These are phyloP conservation scores for Asbolus verrucosus DNA, from an alignment of 1,140 invertebrate species.

Conservation along the genomic window DNA sequence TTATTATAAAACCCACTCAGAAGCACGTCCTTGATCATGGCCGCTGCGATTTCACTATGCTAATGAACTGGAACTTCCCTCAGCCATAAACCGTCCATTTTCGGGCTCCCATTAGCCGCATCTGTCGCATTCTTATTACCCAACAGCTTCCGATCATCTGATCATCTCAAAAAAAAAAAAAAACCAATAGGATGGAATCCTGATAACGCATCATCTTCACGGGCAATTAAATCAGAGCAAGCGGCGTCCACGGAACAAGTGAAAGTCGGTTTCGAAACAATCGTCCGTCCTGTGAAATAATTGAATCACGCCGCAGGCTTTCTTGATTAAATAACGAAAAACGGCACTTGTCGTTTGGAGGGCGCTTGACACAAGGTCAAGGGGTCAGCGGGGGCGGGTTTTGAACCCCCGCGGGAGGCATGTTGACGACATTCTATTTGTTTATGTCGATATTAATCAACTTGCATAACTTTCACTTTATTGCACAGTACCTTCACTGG, in stretches of 20 bases:
- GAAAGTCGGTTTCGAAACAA: conserved; percentile 32
- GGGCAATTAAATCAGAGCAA: conserved; percentile 29
- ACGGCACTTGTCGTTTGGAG: conserved; percentile 10
- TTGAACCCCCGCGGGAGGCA: too few species aligned
- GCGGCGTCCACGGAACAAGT: conserved; percentile 24
- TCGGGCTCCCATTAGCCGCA: neutral
- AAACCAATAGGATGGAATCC: too few species aligned
- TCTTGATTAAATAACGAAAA: conserved; percentile 1
- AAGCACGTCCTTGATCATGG: conserved; percentile 2
- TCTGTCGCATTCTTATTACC: conserved; percentile 14
- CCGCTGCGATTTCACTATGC: neutral
- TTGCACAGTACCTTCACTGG: conserved; percentile 23
- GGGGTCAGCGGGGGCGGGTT: neutral
- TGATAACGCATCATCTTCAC: neutral
- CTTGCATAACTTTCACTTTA: conserved; percentile 29
- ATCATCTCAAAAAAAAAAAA: too few species aligned
- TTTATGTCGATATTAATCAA: conserved; percentile 14
- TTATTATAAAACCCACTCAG: neutral
- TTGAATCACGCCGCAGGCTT: conserved; percentile 4
- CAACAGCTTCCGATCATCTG: conserved; percentile 10
- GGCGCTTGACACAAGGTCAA: neutral
- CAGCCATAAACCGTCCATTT: too few species aligned
- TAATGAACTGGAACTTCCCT: too few species aligned
- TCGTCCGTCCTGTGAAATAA: conserved; percentile 31
- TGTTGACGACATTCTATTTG: conserved; percentile 11